Base-by-base conservation (phyloP, 2,113 vertebrate genomes). In the Sceloporus undulatus region DNA sequence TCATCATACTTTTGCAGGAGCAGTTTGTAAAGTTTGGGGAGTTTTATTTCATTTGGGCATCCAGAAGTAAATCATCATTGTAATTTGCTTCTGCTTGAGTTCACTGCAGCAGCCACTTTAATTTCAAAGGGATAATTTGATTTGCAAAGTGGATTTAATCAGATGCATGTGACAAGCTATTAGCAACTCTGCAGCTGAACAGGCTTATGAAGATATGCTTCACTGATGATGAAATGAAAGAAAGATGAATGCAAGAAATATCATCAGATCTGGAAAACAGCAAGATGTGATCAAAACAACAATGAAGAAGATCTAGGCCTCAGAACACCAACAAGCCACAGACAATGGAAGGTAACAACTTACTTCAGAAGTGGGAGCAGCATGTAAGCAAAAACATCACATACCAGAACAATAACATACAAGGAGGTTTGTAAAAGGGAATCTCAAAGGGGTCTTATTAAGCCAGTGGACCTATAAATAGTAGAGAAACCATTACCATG, bases 321-420 rank as follows among this genome's bases (percentile, higher is more conserved):
- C 11, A 27, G 10, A 89, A 82, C 23, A 93, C 71, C 62, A 70
- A 83, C 89, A 78, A 89, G 78, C 80, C 85, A 81, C 54, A 90
- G 86, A 52, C 40, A 88, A 29, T 0, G 0, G 40, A 76, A 1
- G 42, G 73, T 90, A 52, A 84, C 87, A 85, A 82, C 86, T 87
- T 90, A 86, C 82, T 18, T 77, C 93, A 91, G 82, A 92, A 74
- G 62, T 91, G 73, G 80, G 90, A 88, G 52, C 90, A 77, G 88
- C 91, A 92, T 56, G 81, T 48, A 56, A 82, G 48, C 52, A 79
- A 79, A 89, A 16, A 94, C 88, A 71, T 62, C 89, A 75, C 73
- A 73, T 73, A 90, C 86, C 42, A 25, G 10, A 6, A 27, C 77
- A 10, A 29, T 82, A 71, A 77, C 59, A 79, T 79, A 65, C 54